phyloP scores from a whole-genome alignment of 2,113 vertebrate genomes.

The Zootoca vivipara region DNA sequence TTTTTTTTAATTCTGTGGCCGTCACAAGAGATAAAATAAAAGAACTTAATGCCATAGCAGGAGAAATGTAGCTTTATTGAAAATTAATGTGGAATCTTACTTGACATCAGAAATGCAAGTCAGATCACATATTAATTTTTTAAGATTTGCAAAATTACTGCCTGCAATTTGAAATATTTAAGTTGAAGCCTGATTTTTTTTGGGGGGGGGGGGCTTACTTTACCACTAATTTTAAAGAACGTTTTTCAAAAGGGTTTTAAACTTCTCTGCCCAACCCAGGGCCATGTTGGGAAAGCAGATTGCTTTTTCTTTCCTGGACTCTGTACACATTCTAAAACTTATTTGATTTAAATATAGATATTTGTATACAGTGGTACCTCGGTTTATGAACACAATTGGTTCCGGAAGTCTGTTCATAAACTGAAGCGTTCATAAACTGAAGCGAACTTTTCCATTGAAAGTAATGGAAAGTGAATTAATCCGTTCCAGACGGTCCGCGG shows the following conservation, averaged over 20 bases:
- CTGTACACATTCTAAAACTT: no score
- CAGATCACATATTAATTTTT: neutral
- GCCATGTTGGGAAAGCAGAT: no score
- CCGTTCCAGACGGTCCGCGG: no score
- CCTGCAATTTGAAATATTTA: neutral
- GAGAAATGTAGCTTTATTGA: constrained; percentile 5
- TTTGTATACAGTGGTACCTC: no score
- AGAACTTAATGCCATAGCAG: neutral
- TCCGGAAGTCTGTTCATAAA: no score
- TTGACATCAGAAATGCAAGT: neutral
- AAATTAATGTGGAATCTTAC: constrained; percentile 7
- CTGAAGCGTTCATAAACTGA: no score
- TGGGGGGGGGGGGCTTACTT: neutral
- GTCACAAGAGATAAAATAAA: constrained; percentile 4
- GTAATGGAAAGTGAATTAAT: no score
- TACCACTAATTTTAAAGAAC: neutral
- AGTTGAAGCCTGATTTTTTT: neutral
- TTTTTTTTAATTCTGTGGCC: neutral
- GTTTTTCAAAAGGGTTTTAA: neutral
- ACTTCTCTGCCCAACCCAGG: neutral
- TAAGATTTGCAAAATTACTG: neutral
- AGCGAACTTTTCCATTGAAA: no score
- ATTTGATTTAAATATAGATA: no score
- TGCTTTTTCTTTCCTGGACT: no score
- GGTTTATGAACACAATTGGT: no score